Evolutionary conservation across 2,888 invertebrate species (phyloP).

Genomic region (Zootermopsis nevadensis): DNA sequence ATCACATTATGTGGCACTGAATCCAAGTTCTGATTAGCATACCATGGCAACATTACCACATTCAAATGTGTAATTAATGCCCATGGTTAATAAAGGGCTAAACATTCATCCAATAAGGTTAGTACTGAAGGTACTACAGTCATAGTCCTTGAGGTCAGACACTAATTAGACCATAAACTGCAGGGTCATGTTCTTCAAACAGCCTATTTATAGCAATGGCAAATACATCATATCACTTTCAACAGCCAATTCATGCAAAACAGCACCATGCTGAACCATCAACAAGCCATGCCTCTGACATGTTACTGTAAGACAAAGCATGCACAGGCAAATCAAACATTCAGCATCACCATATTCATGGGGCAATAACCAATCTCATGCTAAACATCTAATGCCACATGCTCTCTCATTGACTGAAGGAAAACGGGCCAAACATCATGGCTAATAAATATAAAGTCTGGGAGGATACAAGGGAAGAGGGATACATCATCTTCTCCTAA

Average conservation of each 20-base stretch:
- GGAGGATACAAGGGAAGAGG: constrained; percentile 7
- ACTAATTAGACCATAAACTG: neutral
- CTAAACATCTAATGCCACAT: constrained; percentile 41
- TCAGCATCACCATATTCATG: constrained; percentile 15
- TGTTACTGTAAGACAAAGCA: neutral
- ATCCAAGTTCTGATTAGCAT: neutral
- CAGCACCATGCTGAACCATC: neutral
- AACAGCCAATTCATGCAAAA: constrained; percentile 32
- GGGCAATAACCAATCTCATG: neutral
- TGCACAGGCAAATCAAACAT: constrained; percentile 19
- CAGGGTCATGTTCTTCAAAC: neutral
- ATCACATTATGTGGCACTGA: constrained; percentile 1
- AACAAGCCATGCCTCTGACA: constrained; percentile 20
- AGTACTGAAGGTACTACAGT: neutral
- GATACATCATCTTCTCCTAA: constrained; percentile 15
- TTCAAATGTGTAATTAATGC: neutral
- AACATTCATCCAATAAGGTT: neutral
- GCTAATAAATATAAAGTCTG: constrained; percentile 13
- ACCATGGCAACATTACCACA: neutral
- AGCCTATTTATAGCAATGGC: constrained; percentile 6
- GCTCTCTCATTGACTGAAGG: constrained; percentile 46
- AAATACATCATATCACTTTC: constrained; percentile 13
- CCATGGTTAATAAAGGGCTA: neutral
- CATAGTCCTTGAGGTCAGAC: neutral
- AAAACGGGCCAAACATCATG: neutral